Evolutionary conservation across 2,113 vertebrate species (phyloP).

Genomic region (Gallinago paraguaiae): DNA sequence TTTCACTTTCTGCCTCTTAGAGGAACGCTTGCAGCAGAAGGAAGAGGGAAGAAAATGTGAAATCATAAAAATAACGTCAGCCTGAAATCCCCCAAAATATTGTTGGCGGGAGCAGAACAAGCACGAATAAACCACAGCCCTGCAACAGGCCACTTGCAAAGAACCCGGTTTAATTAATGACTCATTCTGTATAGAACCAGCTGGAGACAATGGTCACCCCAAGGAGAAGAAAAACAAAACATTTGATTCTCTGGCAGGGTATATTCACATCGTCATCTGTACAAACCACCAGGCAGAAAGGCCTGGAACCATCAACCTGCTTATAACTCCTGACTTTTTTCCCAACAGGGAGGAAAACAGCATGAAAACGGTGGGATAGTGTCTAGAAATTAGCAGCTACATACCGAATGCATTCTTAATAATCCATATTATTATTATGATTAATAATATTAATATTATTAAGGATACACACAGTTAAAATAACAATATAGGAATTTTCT

Average conservation of each 20-base stretch:
- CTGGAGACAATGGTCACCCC: conserved; percentile 71
- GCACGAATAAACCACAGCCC: conserved; percentile 48
- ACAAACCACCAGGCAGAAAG: neutral
- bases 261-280: conserved; percentile 50
- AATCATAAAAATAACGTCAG: conserved; percentile 50
- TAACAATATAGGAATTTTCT: neutral
- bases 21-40: conserved; percentile 62
- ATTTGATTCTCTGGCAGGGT: conserved; percentile 43
- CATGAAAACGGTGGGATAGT: neutral
- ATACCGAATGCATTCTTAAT: neutral
- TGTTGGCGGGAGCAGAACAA: conserved; percentile 60
- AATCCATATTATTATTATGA: neutral
- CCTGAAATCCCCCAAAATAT: conserved; percentile 56
- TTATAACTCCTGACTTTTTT: neutral
- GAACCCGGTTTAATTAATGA: conserved; percentile 76
- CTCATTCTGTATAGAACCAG: conserved; percentile 66
- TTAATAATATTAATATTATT: neutral
- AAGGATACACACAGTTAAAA: neutral
- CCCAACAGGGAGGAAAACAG: neutral
- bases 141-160: conserved; percentile 69
- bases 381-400: neutral
- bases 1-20: conserved; percentile 74
- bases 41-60: conserved; percentile 64
- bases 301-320: neutral
- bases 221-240: conserved; percentile 72